These are phyloP conservation scores for Platygyra sinensis DNA, from an alignment of 64 coral and sea anemone species.

Conservation along the genomic window DNA sequence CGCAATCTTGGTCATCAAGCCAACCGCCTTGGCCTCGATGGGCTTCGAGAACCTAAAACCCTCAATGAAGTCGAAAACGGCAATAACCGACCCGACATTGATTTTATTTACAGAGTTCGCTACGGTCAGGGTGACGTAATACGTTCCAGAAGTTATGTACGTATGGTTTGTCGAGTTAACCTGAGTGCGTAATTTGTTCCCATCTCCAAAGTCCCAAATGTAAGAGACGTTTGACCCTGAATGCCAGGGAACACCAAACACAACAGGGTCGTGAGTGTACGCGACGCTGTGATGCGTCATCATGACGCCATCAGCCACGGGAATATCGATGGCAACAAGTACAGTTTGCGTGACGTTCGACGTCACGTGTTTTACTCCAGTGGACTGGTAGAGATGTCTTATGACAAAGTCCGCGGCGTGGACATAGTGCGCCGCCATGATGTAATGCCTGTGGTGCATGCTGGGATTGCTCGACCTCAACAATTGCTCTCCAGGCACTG, in stretches of 20 bases:
- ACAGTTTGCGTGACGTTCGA: constrained; percentile 71
- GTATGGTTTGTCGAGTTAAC: constrained; percentile 4
- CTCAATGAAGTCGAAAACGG: constrained; percentile 55
- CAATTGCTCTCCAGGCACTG: constrained; percentile 42
- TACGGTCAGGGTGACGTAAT: constrained; percentile 53
- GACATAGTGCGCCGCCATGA: constrained; percentile 77
- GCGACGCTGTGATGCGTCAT: constrained; percentile 54
- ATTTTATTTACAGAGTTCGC: constrained; percentile 72
- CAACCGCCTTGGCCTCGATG: constrained; percentile 65
- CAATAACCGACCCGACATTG: constrained; percentile 3
- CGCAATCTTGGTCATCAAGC: constrained; percentile 38
- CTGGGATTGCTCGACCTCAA: constrained; percentile 33
- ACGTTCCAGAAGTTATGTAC: constrained; percentile 47
- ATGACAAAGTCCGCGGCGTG: constrained; percentile 76
- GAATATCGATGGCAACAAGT: constrained; percentile 58
- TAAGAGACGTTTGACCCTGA: constrained; percentile 72
- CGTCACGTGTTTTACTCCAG: constrained; percentile 59
- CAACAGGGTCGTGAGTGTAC: constrained; percentile 57
- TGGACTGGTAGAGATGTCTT: constrained; percentile 40
- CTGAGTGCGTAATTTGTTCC: constrained; percentile 17
- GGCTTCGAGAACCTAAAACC: constrained; percentile 57
- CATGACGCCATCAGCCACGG: constrained; percentile 52
- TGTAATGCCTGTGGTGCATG: constrained; percentile 55
- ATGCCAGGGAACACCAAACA: constrained; percentile 62
- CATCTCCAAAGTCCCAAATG: constrained; percentile 88